Evolutionary conservation across 2,113 vertebrate species (phyloP).

Genomic region (Atlantisia rogersi): DNA sequence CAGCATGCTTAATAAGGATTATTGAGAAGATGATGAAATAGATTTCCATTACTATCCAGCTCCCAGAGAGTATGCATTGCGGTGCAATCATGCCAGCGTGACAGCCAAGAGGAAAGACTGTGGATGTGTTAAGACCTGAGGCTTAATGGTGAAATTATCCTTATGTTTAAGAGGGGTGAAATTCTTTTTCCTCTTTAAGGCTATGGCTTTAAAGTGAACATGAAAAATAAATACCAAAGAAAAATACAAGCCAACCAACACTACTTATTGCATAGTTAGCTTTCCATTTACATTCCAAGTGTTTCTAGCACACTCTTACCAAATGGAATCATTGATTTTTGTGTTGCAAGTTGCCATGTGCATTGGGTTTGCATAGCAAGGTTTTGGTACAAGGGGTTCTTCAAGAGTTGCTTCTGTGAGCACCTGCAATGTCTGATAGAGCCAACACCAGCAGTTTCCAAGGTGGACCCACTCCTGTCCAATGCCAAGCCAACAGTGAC

Average conservation of each 20-base stretch:
- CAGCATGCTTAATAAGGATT: not conserved
- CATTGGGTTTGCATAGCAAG: not conserved
- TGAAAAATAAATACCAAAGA: not conserved
- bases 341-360: rapidly evolving
- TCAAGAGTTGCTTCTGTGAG: not conserved
- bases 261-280: not conserved
- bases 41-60: not conserved
- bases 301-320: not conserved
- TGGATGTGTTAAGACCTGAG: not conserved
- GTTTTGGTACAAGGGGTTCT: not conserved
- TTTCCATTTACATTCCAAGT: not conserved
- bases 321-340: not conserved
- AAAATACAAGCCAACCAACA: not conserved
- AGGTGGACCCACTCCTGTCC: rapidly evolving
- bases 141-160: not conserved
- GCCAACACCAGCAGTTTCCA: not conserved
- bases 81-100: not conserved
- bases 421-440: rapidly evolving
- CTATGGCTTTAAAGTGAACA: not conserved
- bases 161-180: not conserved
- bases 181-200: not conserved
- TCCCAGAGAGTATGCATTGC: not conserved
- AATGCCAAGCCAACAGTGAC: rapidly evolving
- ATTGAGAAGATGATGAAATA: not conserved
- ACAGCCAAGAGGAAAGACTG: not conserved